These are phyloP conservation scores for Ictalurus punctatus DNA, from an alignment of 2,113 vertebrate species.

Conservation along the genomic window DNA sequence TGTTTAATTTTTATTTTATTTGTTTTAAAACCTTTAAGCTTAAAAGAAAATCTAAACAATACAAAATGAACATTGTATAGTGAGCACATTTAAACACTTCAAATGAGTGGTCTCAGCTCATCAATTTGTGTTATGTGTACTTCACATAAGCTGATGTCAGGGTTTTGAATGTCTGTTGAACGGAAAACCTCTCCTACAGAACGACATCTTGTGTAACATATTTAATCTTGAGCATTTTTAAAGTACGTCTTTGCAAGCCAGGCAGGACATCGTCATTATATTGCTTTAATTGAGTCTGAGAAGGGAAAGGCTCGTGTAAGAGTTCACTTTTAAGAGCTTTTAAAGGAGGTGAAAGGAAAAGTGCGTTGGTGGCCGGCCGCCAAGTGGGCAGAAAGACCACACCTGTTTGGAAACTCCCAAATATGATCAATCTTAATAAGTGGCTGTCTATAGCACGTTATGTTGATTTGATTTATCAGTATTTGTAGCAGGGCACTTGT, in stretches of 20 bases:
- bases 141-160: background rate
- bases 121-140: background rate
- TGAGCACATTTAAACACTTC: background rate
- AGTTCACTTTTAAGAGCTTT: slow-evolving; percentile 26
- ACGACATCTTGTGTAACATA: background rate
- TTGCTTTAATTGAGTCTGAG: slow-evolving; percentile 20
- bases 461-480: slow-evolving; percentile 16
- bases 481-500: background rate
- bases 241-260: slow-evolving; percentile 37
- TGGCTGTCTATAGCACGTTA: background rate
- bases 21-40: background rate
- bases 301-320: slow-evolving; percentile 18
- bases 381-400: slow-evolving; percentile 8
- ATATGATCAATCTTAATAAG: slow-evolving; percentile 12
- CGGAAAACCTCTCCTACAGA: background rate
- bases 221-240: slow-evolving; percentile 24
- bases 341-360: slow-evolving; percentile 23
- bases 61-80: too few relatives aligned
- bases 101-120: background rate
- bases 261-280: slow-evolving; percentile 2
- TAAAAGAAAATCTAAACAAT: background rate
- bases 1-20: too few relatives aligned
- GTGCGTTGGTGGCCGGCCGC: slow-evolving; percentile 30
- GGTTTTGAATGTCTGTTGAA: background rate
- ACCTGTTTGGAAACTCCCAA: slow-evolving; percentile 23